phyloP scores from a whole-genome alignment of 2,888 invertebrate species.

The Pseudanteris insignis region DNA sequence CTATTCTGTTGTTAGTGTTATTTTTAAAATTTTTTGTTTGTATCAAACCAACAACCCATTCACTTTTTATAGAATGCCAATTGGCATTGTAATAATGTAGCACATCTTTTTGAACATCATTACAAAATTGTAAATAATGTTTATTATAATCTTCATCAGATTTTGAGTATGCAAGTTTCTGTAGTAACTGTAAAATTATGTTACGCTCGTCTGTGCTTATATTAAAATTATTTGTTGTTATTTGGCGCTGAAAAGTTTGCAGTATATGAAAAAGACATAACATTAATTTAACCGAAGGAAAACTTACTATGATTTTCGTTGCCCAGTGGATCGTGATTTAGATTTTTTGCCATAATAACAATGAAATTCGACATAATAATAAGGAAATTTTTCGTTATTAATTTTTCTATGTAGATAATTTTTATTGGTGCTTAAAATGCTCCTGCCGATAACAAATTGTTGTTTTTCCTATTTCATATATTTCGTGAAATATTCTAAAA shows the following conservation, averaged over 20 bases:
- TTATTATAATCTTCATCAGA: constrained; percentile 1
- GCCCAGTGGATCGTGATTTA: neutral
- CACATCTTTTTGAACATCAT: neutral
- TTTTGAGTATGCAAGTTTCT: neutral
- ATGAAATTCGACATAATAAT: neutral
- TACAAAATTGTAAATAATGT: neutral
- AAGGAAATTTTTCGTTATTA: neutral
- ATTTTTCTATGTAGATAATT: neutral
- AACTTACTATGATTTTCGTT: neutral
- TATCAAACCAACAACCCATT: neutral
- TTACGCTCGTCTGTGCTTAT: neutral
- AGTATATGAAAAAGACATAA: constrained; percentile 9
- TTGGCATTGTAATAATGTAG: neutral
- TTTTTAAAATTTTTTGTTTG: neutral
- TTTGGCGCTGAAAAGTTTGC: constrained; percentile 4
- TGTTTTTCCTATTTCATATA: neutral
- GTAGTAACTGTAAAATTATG: neutral
- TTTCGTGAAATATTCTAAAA: neutral
- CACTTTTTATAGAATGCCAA: neutral
- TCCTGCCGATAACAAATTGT: neutral
- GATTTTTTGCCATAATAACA: no score
- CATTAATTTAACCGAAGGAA: constrained; percentile 1
- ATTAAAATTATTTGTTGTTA: neutral
- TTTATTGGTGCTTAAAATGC: neutral
- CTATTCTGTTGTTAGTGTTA: neutral